Conservation (phyloP, 2,113 vertebrate genomes). For the Tinamus guttatus region DNA sequence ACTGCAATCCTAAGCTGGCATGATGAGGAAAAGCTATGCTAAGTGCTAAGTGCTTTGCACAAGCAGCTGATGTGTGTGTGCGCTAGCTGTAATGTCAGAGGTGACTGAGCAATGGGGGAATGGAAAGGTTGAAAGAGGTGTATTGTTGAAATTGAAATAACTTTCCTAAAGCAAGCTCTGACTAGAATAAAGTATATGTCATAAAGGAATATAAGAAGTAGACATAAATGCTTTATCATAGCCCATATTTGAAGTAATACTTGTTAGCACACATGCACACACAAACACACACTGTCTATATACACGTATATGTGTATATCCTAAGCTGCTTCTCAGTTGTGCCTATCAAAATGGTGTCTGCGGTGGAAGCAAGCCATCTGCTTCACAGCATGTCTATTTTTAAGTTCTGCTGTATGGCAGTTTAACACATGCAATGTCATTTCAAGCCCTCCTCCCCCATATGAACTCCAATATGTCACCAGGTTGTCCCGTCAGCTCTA, state of each 20-base stretch:
- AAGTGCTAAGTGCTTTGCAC: not conserved
- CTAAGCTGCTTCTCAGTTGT: conserved; percentile 46
- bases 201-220: not conserved
- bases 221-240: not conserved
- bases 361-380: conserved; percentile 53
- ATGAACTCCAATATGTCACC: conserved; percentile 64
- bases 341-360: conserved; percentile 59
- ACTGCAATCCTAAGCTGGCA: not conserved
- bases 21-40: not conserved
- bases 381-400: conserved; percentile 57
- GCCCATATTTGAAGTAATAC: not conserved
- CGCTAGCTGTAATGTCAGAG: not conserved
- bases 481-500: conserved; percentile 51
- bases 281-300: not conserved
- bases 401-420: conserved; percentile 28
- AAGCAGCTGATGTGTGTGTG: not conserved
- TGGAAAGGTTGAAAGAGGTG: not conserved
- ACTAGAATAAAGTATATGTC: not conserved
- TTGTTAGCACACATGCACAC: not conserved
- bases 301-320: conserved; percentile 17
- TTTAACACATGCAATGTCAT: conserved; percentile 35
- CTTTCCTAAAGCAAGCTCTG: not conserved
- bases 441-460: conserved; percentile 27
- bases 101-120: not conserved
- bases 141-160: not conserved